These are phyloP conservation scores for Hirudo medicinalis DNA, from an alignment of 1,140 invertebrate genomes.

Conservation along the genomic window DNA sequence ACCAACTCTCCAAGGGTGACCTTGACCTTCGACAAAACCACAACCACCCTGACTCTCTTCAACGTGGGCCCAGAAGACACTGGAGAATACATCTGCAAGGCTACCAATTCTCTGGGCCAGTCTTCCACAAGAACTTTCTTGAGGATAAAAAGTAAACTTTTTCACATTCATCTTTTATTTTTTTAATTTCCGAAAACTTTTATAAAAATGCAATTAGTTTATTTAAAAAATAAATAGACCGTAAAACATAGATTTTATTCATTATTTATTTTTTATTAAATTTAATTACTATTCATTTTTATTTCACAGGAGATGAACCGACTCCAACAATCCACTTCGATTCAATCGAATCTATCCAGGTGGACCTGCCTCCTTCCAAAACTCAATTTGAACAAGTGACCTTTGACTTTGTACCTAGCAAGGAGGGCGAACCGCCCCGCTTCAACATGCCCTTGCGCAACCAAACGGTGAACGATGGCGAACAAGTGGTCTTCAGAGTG, in stretches of 20 bases:
- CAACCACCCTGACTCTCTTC: conserved; percentile 51
- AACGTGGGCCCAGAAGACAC: conserved; percentile 66
- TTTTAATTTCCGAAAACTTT: not conserved
- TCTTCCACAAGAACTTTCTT: conserved; percentile 55
- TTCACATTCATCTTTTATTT: not conserved
- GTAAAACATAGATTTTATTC: no score
- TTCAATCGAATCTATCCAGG: conserved; percentile 4
- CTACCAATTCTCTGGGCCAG: conserved; percentile 75
- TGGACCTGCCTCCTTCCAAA: not conserved
- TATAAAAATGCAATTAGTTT: not conserved
- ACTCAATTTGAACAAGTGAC: not conserved
- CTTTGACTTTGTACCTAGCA: conserved; percentile 2
- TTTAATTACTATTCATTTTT: no score
- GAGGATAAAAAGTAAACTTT: conserved; percentile 17
- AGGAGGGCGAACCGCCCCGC: conserved; percentile 27
- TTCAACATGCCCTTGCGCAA: conserved; percentile 35
- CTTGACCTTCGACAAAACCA: conserved; percentile 48
- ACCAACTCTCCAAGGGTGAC: conserved; percentile 40
- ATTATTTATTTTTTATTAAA: no score
- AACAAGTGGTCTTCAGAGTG: conserved; percentile 32
- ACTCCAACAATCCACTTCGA: conserved; percentile 4
- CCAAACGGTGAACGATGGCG: conserved; percentile 32
- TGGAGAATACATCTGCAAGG: conserved; percentile 80
- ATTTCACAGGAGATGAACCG: not conserved
- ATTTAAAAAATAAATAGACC: no score